Evolutionary conservation across 2,888 invertebrate species (phyloP).

Genomic region (Drosophila lacicola): DNA sequence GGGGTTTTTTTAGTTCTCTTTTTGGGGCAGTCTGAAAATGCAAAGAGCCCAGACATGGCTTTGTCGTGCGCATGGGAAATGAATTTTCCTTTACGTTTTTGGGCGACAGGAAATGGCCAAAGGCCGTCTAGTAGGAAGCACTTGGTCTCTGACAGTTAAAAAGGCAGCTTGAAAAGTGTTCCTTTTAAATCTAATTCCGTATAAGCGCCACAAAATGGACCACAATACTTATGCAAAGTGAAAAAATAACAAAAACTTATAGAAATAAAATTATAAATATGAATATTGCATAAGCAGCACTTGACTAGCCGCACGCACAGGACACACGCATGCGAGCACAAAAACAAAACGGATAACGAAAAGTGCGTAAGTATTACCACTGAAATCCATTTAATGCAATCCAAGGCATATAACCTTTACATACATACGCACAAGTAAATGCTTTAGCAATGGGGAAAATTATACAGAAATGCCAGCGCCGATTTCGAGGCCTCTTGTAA

Average conservation of each 20-base stretch:
- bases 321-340: slow-evolving; percentile 55
- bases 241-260: slow-evolving; percentile 10
- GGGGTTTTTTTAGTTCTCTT: slow-evolving; percentile 42
- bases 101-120: slow-evolving; percentile 71
- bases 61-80: slow-evolving; percentile 78
- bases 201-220: slow-evolving; percentile 24
- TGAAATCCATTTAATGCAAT: slow-evolving; percentile 59
- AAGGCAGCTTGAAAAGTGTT: slow-evolving; percentile 23
- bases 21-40: slow-evolving; percentile 59
- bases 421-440: slow-evolving; percentile 25
- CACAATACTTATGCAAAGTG: slow-evolving; percentile 2
- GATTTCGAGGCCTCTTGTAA: slow-evolving; percentile 65
- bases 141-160: slow-evolving; percentile 25
- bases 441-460: slow-evolving; percentile 45
- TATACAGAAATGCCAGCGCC: slow-evolving; percentile 57
- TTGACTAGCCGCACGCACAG: slow-evolving; percentile 32
- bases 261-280: slow-evolving; percentile 60
- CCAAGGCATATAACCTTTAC: slow-evolving; percentile 20
- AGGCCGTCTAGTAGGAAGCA: slow-evolving; percentile 36
- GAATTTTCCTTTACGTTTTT: slow-evolving; percentile 70
- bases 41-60: slow-evolving; percentile 70
- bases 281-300: slow-evolving; percentile 52
- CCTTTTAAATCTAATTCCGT: slow-evolving; percentile 36
- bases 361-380: slow-evolving; percentile 67
- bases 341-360: slow-evolving; percentile 61